Percentiles rank a stretch among this genome's conserved stretches.
phyloP scores from a whole-genome alignment of 2,113 vertebrate genomes.

The Heteronetta atricapilla region DNA sequence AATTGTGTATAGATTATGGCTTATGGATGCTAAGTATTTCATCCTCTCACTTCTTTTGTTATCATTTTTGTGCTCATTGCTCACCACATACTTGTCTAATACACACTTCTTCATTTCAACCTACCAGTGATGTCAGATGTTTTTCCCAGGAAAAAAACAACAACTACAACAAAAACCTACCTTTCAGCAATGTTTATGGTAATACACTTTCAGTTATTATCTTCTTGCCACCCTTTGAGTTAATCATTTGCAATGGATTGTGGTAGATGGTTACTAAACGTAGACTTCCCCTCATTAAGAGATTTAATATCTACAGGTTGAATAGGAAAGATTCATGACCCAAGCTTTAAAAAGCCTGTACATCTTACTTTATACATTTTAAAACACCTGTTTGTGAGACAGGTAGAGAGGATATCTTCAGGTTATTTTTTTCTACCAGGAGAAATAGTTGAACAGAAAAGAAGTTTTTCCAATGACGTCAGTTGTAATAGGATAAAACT shows the following conservation, averaged over 20 bases:
- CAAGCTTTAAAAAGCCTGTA: background rate
- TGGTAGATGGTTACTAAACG: background rate
- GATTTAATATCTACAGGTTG: background rate
- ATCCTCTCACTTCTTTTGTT: background rate
- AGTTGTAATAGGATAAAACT: background rate
- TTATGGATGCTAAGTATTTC: background rate
- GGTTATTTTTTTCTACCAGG: background rate
- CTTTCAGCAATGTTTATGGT: background rate
- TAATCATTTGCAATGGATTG: background rate
- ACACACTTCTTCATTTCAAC: background rate
- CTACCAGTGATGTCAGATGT: background rate
- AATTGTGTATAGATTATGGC: background rate
- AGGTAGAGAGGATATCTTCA: background rate
- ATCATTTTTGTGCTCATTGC: background rate
- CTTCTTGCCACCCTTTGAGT: background rate
- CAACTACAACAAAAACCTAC: background rate
- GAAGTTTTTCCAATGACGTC: background rate
- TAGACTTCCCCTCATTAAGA: background rate
- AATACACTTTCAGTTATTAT: background rate
- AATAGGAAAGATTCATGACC: background rate
- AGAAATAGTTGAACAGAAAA: background rate
- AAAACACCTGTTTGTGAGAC: background rate
- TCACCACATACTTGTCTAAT: background rate
- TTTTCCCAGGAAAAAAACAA: background rate
- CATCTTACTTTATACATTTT: background rate